A percentile compares a stretch with the other conserved stretches of the same genome.
phyloP scores from a whole-genome alignment of 2,113 vertebrate genomes.

The Crotalus tigris region DNA sequence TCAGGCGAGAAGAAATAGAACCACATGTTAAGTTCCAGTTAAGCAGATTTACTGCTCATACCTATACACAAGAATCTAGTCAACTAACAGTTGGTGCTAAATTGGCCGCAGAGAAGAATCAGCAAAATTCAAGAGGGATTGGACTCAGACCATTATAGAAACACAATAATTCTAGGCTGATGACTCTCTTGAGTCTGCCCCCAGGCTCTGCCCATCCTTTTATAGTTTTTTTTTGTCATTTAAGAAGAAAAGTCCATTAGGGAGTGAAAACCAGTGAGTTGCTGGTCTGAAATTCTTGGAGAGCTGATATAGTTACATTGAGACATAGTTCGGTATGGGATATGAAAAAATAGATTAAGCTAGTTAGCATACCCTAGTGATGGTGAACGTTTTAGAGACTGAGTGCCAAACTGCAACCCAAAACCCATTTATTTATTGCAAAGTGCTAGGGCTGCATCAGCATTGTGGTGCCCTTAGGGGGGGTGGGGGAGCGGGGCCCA shows the following conservation, averaged over 20 bases:
- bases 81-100: neutral
- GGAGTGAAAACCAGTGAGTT: neutral
- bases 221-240: neutral
- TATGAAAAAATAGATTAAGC: neutral
- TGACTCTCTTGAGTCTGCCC: neutral
- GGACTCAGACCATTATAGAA: neutral
- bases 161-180: neutral
- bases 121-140: neutral
- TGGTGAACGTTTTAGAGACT: too few species aligned
- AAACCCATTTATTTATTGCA: too few species aligned
- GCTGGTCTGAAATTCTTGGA: fast-evolving
- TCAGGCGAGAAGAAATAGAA: neutral
- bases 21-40: neutral
- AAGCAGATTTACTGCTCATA: neutral
- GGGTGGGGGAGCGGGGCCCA: too few species aligned
- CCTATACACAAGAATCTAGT: neutral
- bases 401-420: too few species aligned
- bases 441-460: too few species aligned
- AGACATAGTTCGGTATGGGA: neutral
- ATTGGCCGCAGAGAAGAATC: neutral
- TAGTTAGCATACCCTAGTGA: neutral
- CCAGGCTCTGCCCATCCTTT: neutral
- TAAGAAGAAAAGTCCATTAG: neutral
- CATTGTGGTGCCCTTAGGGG: too few species aligned
- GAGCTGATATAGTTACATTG: neutral